phyloP scores from a whole-genome alignment of 2,888 invertebrate genomes.

The Sinodicranocentrus sp. region DNA sequence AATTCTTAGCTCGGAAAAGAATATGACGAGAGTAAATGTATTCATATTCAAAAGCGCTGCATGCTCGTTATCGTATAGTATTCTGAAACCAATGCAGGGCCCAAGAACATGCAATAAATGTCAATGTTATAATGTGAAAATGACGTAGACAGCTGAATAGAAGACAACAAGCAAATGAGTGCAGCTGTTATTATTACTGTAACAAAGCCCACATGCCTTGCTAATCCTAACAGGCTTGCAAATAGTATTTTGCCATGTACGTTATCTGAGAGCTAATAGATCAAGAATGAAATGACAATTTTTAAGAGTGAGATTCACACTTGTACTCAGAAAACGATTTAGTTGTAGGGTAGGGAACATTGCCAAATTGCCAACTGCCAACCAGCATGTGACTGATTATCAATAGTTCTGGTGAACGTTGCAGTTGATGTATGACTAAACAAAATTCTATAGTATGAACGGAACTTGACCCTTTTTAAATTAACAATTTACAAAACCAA shows the following conservation, averaged over 20 bases:
- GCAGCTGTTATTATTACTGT: slow-evolving; percentile 22
- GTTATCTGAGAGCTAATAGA: slow-evolving; percentile 20
- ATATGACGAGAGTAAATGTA: no score
- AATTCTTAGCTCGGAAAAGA: no score
- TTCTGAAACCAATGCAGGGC: no score
- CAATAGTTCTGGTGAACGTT: background rate
- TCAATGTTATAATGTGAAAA: background rate
- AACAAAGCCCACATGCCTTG: slow-evolving; percentile 27
- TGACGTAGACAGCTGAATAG: background rate
- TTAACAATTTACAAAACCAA: slow-evolving; percentile 28
- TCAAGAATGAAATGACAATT: slow-evolving; percentile 53
- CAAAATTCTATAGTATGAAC: background rate
- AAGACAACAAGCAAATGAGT: slow-evolving; percentile 8
- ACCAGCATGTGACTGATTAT: no score
- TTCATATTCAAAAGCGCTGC: no score
- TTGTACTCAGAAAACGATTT: background rate
- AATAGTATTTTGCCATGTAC: background rate
- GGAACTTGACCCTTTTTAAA: slow-evolving; percentile 4
- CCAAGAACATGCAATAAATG: no score
- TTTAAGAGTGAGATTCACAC: background rate
- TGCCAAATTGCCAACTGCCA: background rate
- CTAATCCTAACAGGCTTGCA: slow-evolving; percentile 6
- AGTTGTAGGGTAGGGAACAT: background rate
- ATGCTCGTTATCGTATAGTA: no score
- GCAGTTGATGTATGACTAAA: background rate